Base-by-base conservation (phyloP, 2,113 vertebrate genomes). In the Neodon shergylaensis region DNA sequence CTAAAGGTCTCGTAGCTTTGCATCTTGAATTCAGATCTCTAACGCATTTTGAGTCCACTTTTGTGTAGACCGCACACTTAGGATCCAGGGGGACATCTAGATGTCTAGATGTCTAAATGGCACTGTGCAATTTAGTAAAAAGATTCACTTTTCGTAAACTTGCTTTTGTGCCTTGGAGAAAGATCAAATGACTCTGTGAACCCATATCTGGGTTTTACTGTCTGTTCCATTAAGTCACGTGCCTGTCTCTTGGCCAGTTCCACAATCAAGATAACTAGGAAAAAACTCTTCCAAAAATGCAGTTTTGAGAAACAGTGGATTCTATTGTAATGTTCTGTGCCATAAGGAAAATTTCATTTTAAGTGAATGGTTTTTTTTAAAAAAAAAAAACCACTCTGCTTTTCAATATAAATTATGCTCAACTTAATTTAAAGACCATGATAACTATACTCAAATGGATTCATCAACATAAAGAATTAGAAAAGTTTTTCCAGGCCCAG, bases 401-500 rank as follows among this genome's bases (percentile, higher is more conserved):
- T 68, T 11, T 89, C 36, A 26, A 12, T 21, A 58, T 47, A 76
- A 95, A 82, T 81, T 74, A 76, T 36, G 49, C 22, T 94, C 78
- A 86, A 24, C 68, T 79, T 88, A 73, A 63, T 92, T 54, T 96
- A 95, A 96, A 93, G 76, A 76, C 19, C 47, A 78, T 28, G 74
- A 74, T n/a, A 47, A 83, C 39, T 54, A 65, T 58, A 65, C 52
- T 88, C 70, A 93, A 84, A 91, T 84, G 24, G 39, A 44, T 44
- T 86, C 28, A 19, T 44, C 36, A 92, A 91, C 21, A 74, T 72
- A 36, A 95, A 93, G 65, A 36, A 81, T 68, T 72, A 88, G 21
- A 54, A 91, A 83, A 74, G 14, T 66, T 89, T 70, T 95, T 58
- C 44, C 66, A 49, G 63, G 4, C 26, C 63, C 36, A 68, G 10